Evolutionary conservation across 2,113 vertebrate species (phyloP), one percentile per base, ranked within the genome.

Genomic region (Myocastor coypus): DNA sequence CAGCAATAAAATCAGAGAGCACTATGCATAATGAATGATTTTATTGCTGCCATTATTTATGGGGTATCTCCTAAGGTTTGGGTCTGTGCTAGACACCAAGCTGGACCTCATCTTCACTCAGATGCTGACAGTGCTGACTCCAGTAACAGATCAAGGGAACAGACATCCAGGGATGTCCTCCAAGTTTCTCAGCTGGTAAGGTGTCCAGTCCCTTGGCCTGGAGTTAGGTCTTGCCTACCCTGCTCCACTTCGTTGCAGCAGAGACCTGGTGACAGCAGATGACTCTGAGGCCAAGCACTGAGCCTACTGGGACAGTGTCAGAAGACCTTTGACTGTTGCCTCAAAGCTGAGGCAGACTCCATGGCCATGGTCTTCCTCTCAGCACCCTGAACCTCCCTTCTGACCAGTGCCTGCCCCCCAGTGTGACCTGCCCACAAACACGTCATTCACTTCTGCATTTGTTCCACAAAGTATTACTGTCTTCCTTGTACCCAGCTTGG

Each of bases 21-120:
- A 1, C 7, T 34, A 9, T 40, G 24, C 3, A n/a, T n/a, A n/a
- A n/a, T 1, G 1, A 0, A 4, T 16, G 11, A 34, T 6, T 7
- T 55, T 61, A 57, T 5, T 2, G 5, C 26, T 32, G n/a, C 63
- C n/a, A 3, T 42, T 91, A 4, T 42, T 91, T 26, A 42, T 24
- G 57, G n/a, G 55, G 50, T 37, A 20, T 50, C 81, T 40, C 1
- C 30, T 0, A 1, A 66, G 46, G 73, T 42, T 83, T 34, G 13
- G 83, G 69, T 64, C 69, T 19, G 16, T 64, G 50, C 20, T 4
- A 20, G 30, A 34, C 16, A 14, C 20, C 8, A 1, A 91, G 20
- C 52, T 37, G 40, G 66, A 40, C 63, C 34, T 92, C 61, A 26
- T 84, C 63, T 66, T 13, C 32, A 1, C 20, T 11, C 52, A 83